A percentile compares a stretch with the other conserved stretches of the same genome.
phyloP scores from a whole-genome alignment of 2,113 vertebrate genomes.

The Phrynosoma platyrhinos region DNA sequence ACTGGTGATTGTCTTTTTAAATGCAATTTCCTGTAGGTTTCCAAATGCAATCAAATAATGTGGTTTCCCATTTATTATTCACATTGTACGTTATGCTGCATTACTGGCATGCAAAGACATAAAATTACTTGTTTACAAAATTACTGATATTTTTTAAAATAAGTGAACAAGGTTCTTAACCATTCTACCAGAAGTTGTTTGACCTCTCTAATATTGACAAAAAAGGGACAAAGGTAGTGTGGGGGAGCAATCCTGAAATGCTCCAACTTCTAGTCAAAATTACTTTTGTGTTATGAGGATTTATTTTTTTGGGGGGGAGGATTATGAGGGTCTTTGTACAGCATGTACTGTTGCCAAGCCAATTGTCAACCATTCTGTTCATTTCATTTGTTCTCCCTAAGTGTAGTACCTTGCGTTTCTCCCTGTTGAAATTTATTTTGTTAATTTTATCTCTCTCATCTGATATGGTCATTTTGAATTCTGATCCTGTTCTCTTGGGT shows the following conservation, averaged over 20 bases:
- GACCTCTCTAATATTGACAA: neutral
- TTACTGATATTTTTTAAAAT: neutral
- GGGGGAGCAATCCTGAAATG: neutral
- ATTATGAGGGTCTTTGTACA: neutral
- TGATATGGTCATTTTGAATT: too few species aligned
- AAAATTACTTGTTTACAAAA: neutral
- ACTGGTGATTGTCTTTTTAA: slow-evolving; percentile 67
- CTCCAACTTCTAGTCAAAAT: neutral
- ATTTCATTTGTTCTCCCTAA: too few species aligned
- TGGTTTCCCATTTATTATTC: slow-evolving; percentile 50
- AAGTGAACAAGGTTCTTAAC: neutral
- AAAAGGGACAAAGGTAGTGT: neutral
- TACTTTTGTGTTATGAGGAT: too few species aligned
- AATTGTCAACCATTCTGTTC: too few species aligned
- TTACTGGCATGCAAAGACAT: neutral
- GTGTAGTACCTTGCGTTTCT: too few species aligned
- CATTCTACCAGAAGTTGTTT: neutral
- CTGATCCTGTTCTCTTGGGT: too few species aligned
- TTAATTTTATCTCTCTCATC: too few species aligned
- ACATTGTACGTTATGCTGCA: slow-evolving; percentile 31
- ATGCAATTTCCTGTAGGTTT: slow-evolving; percentile 59
- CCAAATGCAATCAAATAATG: slow-evolving; percentile 34
- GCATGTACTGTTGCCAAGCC: neutral
- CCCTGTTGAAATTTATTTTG: too few species aligned
- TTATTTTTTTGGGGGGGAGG: neutral